Conservation (phyloP, 2,888 invertebrate genomes). For the Protonemura montana region DNA sequence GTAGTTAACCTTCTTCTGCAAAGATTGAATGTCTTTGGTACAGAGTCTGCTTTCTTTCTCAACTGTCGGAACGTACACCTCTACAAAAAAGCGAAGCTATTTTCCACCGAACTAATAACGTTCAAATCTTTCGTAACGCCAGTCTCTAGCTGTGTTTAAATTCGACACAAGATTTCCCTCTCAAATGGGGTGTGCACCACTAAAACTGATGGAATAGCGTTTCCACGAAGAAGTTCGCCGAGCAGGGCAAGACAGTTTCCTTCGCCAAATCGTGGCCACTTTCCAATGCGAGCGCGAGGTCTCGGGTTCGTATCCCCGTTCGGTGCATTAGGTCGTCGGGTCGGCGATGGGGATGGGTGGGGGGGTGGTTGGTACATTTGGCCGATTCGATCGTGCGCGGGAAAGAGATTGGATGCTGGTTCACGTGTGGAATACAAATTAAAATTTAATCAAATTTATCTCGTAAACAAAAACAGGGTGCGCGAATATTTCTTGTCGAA, state of each 20-base stretch:
- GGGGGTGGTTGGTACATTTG: too few relatives aligned
- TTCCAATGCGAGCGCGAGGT: neutral
- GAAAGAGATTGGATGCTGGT: neutral
- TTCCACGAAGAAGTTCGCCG: neutral
- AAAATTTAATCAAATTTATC: conserved; percentile 12
- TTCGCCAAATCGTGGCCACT: neutral
- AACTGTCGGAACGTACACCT: too few relatives aligned
- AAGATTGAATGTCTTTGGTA: too few relatives aligned
- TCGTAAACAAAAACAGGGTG: neutral
- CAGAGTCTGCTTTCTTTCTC: too few relatives aligned
- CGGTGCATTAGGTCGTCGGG: neutral
- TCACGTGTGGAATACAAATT: neutral
- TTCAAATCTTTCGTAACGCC: neutral
- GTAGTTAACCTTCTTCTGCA: too few relatives aligned
- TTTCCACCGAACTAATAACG: too few relatives aligned
- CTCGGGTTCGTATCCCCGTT: neutral
- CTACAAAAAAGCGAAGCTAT: too few relatives aligned
- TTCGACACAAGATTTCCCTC: neutral
- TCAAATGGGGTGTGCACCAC: conserved; percentile 8
- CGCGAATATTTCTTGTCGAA: neutral
- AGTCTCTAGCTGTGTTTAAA: neutral
- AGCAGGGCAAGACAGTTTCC: neutral
- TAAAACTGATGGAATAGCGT: neutral
- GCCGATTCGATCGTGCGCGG: neutral
- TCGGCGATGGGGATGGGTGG: too few relatives aligned